Evolutionary conservation across 2,113 vertebrate genomes (phyloP).

Genomic region (Entomyzon cyanotis): DNA sequence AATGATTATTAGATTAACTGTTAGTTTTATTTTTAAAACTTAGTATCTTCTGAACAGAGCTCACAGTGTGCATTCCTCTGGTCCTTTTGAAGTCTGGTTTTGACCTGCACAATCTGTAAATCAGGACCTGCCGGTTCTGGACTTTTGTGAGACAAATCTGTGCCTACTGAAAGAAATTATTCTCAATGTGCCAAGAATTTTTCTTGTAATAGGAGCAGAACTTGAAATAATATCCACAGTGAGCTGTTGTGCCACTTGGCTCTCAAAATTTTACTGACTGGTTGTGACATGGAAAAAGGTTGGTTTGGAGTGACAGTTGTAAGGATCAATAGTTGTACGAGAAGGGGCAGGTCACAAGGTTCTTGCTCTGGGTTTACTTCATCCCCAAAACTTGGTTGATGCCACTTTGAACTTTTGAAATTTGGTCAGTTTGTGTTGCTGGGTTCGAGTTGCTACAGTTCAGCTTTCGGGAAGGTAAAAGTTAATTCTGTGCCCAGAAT

Average conservation of each 20-base stretch:
- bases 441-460: not conserved
- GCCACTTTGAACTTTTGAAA: not conserved
- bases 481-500: not conserved
- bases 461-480: not conserved
- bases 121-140: not conserved
- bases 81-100: not conserved
- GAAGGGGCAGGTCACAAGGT: not conserved
- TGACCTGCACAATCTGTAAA: not conserved
- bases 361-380: not conserved
- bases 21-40: constrained; percentile 52
- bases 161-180: not conserved
- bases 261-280: not conserved
- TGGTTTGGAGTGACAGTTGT: not conserved
- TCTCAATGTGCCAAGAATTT: not conserved
- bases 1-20: constrained; percentile 56
- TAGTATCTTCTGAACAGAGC: not conserved
- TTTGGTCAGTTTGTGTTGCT: not conserved
- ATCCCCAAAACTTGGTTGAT: not conserved
- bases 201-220: not conserved
- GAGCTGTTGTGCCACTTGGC: not conserved
- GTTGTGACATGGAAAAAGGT: not conserved
- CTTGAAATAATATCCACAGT: not conserved
- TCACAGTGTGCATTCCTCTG: not conserved
- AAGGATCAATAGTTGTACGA: not conserved
- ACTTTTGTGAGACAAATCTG: not conserved